phyloP scores from a whole-genome alignment of 2,797 vertebrate species.

The Brachyrhaphis roseni region DNA sequence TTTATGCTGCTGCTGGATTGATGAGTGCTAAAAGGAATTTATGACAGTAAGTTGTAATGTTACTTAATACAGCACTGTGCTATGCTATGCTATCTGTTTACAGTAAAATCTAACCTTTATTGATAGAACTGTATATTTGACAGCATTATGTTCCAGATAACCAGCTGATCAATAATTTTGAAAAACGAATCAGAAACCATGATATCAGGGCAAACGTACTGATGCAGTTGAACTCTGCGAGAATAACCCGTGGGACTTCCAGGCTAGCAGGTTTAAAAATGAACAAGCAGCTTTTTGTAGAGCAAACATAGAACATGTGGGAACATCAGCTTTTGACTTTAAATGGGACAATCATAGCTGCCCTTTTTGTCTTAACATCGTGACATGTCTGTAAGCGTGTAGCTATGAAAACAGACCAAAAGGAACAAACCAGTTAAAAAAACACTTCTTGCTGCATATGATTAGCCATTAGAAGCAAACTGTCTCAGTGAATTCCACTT shows the following conservation, averaged over 20 bases:
- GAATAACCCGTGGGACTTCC: not conserved
- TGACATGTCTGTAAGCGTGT: not conserved
- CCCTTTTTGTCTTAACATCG: not conserved
- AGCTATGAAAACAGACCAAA: not conserved
- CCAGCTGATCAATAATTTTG: not conserved
- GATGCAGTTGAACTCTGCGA: no score
- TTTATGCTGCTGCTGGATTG: not conserved
- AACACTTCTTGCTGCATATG: not conserved
- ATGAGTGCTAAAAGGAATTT: not conserved
- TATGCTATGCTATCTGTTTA: not conserved
- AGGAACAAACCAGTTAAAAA: not conserved
- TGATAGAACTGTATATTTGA: not conserved
- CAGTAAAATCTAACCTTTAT: not conserved
- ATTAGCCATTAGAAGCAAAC: not conserved
- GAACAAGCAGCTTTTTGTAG: not conserved
- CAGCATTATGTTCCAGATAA: not conserved
- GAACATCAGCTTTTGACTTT: not conserved
- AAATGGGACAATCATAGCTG: not conserved
- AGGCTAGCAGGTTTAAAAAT: not conserved
- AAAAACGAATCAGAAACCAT: not conserved
- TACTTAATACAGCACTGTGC: not conserved
- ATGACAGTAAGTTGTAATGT: not conserved
- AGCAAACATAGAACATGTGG: not conserved
- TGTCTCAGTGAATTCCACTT: not conserved
- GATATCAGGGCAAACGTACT: no score